These are phyloP conservation scores for Tribolium castaneum DNA, from an alignment of 1,140 invertebrate genomes.

Conservation along the genomic window DNA sequence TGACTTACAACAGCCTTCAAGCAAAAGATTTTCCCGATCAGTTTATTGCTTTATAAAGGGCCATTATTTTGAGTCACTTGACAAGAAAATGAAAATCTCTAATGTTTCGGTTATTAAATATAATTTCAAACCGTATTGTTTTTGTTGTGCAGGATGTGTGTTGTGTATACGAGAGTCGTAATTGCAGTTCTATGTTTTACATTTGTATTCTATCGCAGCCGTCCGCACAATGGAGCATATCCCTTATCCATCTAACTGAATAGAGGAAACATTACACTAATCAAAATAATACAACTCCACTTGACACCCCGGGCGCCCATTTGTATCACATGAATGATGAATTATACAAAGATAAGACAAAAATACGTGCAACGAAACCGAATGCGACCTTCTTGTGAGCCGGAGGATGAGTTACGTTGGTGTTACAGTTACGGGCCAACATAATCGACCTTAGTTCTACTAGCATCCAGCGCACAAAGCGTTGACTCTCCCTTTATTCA, in stretches of 20 bases:
- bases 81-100: neutral
- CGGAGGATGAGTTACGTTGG: conserved; percentile 32
- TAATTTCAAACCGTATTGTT: neutral
- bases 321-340: conserved; percentile 54
- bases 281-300: conserved; percentile 57
- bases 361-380: conserved; percentile 53
- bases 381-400: conserved; percentile 38
- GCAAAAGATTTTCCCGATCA: neutral
- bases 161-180: conserved; percentile 9
- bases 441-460: conserved; percentile 32
- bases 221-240: conserved; percentile 47
- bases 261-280: conserved; percentile 55
- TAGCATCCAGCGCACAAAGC: conserved; percentile 22
- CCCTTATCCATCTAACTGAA: conserved; percentile 55
- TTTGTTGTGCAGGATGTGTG: neutral
- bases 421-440: conserved; percentile 30
- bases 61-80: neutral
- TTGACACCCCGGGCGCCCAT: conserved; percentile 53
- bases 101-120: neutral
- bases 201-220: conserved; percentile 46
- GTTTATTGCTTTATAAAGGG: neutral
- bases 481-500: conserved; percentile 39
- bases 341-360: conserved; percentile 53
- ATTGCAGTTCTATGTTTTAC: conserved; percentile 34
- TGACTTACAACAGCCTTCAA: neutral